These are phyloP conservation scores for Sebastes itinus DNA, from an alignment of 2,797 vertebrate species.

Conservation along the genomic window DNA sequence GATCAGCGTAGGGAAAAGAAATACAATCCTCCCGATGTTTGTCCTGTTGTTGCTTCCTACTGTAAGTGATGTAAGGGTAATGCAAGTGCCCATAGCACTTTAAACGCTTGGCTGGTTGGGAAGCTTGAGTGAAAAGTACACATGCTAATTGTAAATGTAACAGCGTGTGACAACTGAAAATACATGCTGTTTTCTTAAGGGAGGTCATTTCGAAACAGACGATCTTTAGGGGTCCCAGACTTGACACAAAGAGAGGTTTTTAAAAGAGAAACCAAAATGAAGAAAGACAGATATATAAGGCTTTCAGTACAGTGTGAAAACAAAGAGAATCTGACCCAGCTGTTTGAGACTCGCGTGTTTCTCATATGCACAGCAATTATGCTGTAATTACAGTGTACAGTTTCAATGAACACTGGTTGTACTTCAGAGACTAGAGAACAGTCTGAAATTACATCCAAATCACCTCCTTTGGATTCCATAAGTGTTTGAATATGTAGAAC, in stretches of 20 bases:
- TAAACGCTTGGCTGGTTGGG: constrained; percentile 34
- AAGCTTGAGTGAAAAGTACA: constrained; percentile 33
- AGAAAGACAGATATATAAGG: constrained; percentile 12
- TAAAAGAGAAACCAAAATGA: background rate
- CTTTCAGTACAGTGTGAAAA: background rate
- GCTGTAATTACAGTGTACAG: constrained; percentile 55
- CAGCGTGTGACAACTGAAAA: constrained; percentile 53
- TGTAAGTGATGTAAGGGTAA: constrained; percentile 47
- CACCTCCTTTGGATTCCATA: constrained; percentile 17
- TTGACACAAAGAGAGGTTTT: background rate
- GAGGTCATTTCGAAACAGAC: background rate
- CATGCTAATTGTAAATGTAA: constrained; percentile 63
- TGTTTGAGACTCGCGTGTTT: constrained; percentile 27
- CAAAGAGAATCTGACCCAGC: constrained; percentile 33
- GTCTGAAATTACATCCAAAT: constrained; percentile 53
- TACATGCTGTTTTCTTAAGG: constrained; percentile 36
- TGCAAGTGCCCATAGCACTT: constrained; percentile 43
- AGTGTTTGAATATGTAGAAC: background rate
- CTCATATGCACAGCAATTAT: constrained; percentile 48
- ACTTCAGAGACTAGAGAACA: constrained; percentile 39
- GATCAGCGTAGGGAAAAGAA: constrained; percentile 27
- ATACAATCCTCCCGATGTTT: constrained; percentile 21
- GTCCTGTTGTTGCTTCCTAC: background rate
- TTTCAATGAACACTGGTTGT: constrained; percentile 40
- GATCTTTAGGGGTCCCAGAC: background rate